phyloP scores from a whole-genome alignment of 2,888 invertebrate genomes.

The Octodonta nipae region DNA sequence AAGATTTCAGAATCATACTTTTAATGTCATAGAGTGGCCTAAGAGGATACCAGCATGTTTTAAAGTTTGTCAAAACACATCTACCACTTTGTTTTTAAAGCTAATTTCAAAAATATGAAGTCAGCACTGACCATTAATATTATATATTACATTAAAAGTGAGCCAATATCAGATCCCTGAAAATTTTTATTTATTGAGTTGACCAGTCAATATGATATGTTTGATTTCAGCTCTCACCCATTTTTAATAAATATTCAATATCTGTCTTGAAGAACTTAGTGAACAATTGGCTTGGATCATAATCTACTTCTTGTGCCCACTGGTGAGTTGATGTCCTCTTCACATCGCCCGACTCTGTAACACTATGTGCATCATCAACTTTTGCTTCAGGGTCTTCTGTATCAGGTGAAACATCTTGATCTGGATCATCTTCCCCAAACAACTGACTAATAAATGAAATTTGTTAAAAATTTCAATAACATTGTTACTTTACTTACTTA shows the following conservation, averaged over 20 bases:
- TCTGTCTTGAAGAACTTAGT: conserved; percentile 89
- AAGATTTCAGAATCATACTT: too few relatives aligned
- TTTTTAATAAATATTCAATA: conserved; percentile 82
- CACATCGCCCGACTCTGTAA: conserved; percentile 39
- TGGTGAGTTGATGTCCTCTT: conserved; percentile 59
- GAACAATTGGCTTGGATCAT: conserved; percentile 75
- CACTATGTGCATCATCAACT: conserved; percentile 46
- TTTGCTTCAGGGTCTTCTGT: conserved; percentile 83
- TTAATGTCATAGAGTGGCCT: too few relatives aligned
- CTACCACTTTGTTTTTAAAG: too few relatives aligned
- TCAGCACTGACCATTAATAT: too few relatives aligned
- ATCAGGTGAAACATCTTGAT: conserved; percentile 96
- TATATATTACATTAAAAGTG: too few relatives aligned
- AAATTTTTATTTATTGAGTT: too few relatives aligned
- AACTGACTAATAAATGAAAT: conserved; percentile 56
- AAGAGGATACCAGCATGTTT: too few relatives aligned
- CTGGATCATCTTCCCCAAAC: conserved; percentile 92
- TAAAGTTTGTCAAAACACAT: too few relatives aligned
- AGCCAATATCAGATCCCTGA: too few relatives aligned
- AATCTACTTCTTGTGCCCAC: conserved; percentile 77
- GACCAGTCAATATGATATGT: too few relatives aligned
- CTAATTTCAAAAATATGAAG: too few relatives aligned
- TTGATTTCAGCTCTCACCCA: conserved; percentile 47
- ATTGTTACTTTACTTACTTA: too few relatives aligned
- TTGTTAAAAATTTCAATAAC: conserved; percentile 3